Evolutionary conservation across 1,140 invertebrate genomes (phyloP), one percentile per base, ranked within the genome.

Genomic region (Drosophila bipectinata): DNA sequence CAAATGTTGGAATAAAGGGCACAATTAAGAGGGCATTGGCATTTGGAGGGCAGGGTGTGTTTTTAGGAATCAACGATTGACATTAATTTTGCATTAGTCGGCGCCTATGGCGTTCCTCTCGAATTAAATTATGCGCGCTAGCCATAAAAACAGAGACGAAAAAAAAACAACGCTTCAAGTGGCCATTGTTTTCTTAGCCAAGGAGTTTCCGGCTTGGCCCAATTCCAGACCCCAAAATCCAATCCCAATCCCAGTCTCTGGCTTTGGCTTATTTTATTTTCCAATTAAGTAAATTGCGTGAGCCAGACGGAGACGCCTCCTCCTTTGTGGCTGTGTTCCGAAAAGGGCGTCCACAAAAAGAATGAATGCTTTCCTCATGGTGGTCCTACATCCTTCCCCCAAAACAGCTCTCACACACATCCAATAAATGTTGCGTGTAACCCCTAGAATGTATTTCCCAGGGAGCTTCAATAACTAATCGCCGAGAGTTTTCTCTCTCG

Each of bases 41-140:
- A 74, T 79, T 71, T 76, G 59, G 37, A 64, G 63, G 47, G 68
- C 14, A 24, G 32, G 32, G 32, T 32, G 32, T 32, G 32, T 32
- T 32, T 8, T 32, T 32, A 49, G 49, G 53, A 48, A 63, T 63
- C 58, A 64, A 47, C 71, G 75, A 88, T 82, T 83, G 84, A 87
- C 84, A 87, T 87, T 87, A 88, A 83, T 88, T 88, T 87, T 87
- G 76, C 84, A 87, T 87, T 88, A 87, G 82, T 67, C 21, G 30
- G 28, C 21, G 15, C 39, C 32, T 66, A 45, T 12, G 48, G 74
- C 45, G 68, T 68, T 64, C 78, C 71, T 76, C 39, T 44, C 55
- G 62, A 77, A 79, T 76, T 88, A 81, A 85, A 78, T 85, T 85
- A 81, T 87, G 81, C 82, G 62, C 82, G 69, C 82, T 63, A 45